A percentile compares a stretch with the other conserved stretches of the same genome.
These are phyloP conservation scores for Brachionus calyciflorus DNA, from an alignment of 1,140 invertebrate genomes.

Conservation along the genomic window DNA sequence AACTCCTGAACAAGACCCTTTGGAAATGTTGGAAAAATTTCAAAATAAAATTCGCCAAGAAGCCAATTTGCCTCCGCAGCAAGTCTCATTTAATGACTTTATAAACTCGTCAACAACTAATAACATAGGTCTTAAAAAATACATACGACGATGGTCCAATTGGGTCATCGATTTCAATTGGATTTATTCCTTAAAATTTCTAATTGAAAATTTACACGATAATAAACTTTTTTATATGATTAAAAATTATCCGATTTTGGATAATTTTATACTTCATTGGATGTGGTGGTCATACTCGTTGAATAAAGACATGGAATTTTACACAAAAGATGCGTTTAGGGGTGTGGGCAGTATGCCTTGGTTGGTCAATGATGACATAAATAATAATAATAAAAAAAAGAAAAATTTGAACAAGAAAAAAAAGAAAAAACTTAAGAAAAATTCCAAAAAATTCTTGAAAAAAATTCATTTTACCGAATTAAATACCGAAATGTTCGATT, in stretches of 20 bases:
- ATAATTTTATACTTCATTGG: slow-evolving; percentile 39
- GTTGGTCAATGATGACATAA: slow-evolving; percentile 4
- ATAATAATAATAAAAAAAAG: slow-evolving; percentile 40
- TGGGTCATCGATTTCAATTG: slow-evolving; percentile 44
- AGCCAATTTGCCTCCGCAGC: background rate
- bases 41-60: slow-evolving; percentile 18
- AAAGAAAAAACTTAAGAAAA: background rate
- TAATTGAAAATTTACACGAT: slow-evolving; percentile 11
- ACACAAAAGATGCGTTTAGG: slow-evolving; percentile 26
- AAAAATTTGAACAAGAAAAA: slow-evolving; percentile 37
- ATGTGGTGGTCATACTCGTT: slow-evolving; percentile 36
- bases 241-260: slow-evolving; percentile 44
- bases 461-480: background rate
- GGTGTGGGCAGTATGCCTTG: slow-evolving; percentile 30
- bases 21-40: slow-evolving; percentile 31
- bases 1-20: background rate
- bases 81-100: background rate
- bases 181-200: slow-evolving; percentile 37
- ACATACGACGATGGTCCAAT: slow-evolving; percentile 29
- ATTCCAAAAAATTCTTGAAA: background rate
- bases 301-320: slow-evolving; percentile 40
- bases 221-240: slow-evolving; percentile 30
- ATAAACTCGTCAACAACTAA: background rate
- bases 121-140: slow-evolving; percentile 27
- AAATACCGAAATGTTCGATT: background rate